Conservation (phyloP, 2,888 invertebrate genomes). For the Spatulosminthurus flaviceps region DNA sequence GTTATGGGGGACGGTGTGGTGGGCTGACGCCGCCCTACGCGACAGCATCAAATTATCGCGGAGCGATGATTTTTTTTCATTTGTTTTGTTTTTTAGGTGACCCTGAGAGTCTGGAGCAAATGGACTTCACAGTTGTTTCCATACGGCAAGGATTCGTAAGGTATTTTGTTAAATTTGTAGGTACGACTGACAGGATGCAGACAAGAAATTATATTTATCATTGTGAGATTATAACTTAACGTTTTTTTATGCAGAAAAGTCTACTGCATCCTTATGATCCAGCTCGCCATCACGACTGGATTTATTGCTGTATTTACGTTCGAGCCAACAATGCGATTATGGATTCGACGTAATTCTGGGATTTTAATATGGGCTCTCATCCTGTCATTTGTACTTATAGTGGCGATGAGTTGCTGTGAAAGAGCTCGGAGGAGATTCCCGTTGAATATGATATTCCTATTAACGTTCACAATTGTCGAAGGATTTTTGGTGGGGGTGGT, state of each 20-base stretch:
- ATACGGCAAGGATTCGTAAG: neutral
- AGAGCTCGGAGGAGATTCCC: slow-evolving; percentile 83
- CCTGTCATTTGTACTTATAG: neutral
- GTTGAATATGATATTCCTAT: slow-evolving; percentile 85
- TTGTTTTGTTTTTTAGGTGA: neutral
- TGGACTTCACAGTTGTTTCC: neutral
- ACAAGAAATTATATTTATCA: neutral
- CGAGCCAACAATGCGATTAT: slow-evolving; percentile 38
- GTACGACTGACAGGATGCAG: too few species aligned
- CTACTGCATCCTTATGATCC: slow-evolving; percentile 82
- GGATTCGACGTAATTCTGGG: neutral
- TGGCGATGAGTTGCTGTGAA: slow-evolving; percentile 75
- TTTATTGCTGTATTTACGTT: slow-evolving; percentile 81
- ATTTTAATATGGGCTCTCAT: neutral
- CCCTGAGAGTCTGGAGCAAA: neutral
- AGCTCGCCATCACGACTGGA: slow-evolving; percentile 79
- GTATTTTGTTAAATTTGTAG: too few species aligned
- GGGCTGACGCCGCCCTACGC: too few species aligned
- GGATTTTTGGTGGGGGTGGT: slow-evolving; percentile 80
- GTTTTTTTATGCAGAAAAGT: slow-evolving; percentile 73
- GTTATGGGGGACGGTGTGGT: too few species aligned
- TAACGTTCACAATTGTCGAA: slow-evolving; percentile 83
- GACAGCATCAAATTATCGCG: too few species aligned
- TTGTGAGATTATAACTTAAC: neutral
- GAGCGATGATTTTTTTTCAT: too few species aligned